Percentiles rank a stretch among this genome's conserved stretches.
Evolutionary conservation across 2,113 vertebrate species (phyloP).

Genomic region (Etheostoma spectabile): DNA sequence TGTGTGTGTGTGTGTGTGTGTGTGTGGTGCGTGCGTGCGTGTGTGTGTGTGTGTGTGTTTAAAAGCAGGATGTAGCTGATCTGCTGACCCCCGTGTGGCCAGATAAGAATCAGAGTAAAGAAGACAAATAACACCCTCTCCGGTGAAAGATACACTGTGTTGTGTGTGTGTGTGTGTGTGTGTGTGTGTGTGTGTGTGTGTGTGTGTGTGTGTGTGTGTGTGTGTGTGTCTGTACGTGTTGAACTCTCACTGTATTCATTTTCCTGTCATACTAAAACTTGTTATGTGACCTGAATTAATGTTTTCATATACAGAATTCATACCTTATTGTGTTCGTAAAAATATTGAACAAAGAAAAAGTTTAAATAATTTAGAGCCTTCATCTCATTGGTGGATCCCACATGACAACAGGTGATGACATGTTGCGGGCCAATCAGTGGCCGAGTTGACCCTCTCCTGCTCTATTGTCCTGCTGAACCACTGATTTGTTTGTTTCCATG

Average conservation of each 20-base stretch:
- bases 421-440: slow-evolving; percentile 16
- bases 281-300: no score
- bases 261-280: no score
- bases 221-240: not conserved
- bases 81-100: slow-evolving; percentile 49
- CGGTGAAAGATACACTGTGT: not conserved
- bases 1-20: slow-evolving; percentile 41
- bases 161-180: no score
- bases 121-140: slow-evolving; percentile 42
- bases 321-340: no score
- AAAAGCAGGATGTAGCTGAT: slow-evolving; percentile 61
- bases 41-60: slow-evolving; percentile 20
- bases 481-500: slow-evolving; percentile 44
- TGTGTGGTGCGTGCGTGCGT: slow-evolving; percentile 14
- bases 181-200: no score
- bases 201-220: slow-evolving; percentile 17
- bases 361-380: not conserved
- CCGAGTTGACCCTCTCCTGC: slow-evolving; percentile 30
- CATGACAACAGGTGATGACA: slow-evolving; percentile 44
- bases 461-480: slow-evolving; percentile 21
- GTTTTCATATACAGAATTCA: no score
- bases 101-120: slow-evolving; percentile 61
- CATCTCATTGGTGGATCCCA: not conserved
- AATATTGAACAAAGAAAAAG: no score
- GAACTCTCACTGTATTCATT: no score